These are phyloP conservation scores for Esox masquinongy DNA, from an alignment of 2,797 vertebrate species.

Conservation along the genomic window DNA sequence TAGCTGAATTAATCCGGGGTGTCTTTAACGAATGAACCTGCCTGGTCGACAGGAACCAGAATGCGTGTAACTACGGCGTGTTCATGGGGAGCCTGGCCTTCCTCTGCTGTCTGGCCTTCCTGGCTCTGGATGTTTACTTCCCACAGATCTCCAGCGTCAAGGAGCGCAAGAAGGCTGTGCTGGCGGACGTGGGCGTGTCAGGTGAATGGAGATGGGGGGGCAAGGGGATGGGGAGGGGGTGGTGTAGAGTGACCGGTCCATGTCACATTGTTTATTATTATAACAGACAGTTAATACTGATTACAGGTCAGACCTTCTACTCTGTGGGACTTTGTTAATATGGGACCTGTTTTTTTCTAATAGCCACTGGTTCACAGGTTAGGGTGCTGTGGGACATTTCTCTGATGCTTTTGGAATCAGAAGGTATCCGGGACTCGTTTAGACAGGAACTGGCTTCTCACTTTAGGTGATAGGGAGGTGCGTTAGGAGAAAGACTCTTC, in stretches of 20 bases:
- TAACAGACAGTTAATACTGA: too few species aligned
- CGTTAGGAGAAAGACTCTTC: not conserved
- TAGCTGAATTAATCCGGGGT: too few species aligned
- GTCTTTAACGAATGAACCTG: too few species aligned
- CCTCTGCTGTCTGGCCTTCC: constrained; percentile 89
- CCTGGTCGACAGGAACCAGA: constrained; percentile 81
- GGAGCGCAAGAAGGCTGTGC: constrained; percentile 93
- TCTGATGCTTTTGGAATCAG: too few species aligned
- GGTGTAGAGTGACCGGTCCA: too few species aligned
- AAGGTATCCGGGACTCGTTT: too few species aligned
- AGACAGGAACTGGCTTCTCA: not conserved
- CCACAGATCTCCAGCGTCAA: constrained; percentile 98
- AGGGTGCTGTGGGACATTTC: too few species aligned
- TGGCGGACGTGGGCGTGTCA: constrained; percentile 88
- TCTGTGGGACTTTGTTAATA: too few species aligned
- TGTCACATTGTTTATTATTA: too few species aligned
- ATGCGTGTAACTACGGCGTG: constrained; percentile 91
- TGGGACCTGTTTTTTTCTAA: too few species aligned
- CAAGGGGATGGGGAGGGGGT: not conserved
- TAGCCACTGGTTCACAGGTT: not conserved
- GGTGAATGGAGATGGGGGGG: constrained; percentile 69
- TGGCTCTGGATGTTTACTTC: constrained; percentile 93
- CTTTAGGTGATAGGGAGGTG: constrained; percentile 2
- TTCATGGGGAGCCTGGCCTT: constrained; percentile 92
- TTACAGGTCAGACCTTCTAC: too few species aligned